A percentile compares a stretch with the other conserved stretches of the same genome.
phyloP scores from a whole-genome alignment of 2,888 invertebrate species.

The Eristalinus sepulchralis region DNA sequence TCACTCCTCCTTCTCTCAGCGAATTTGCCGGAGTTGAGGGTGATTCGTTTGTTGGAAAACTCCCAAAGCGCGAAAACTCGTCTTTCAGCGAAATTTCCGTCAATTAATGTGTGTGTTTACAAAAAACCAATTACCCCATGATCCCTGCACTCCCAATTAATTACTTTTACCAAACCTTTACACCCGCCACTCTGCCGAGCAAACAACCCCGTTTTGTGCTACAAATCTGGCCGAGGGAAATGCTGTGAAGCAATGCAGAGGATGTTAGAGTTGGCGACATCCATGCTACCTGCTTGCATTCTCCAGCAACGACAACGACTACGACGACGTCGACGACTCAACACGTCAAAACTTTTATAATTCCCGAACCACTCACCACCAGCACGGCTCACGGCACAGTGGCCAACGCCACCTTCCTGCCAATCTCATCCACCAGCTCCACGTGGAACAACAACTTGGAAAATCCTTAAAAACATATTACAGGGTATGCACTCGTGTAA shows the following conservation, averaged over 20 bases:
- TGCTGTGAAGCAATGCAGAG: not conserved
- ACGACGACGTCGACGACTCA: conserved; percentile 13
- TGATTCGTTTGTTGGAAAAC: not conserved
- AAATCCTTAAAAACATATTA: conserved; percentile 71
- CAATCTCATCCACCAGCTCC: not conserved
- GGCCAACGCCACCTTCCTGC: not conserved
- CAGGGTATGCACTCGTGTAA: conserved; percentile 67
- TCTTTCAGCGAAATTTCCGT: conserved; percentile 57
- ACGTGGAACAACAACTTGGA: conserved; percentile 47
- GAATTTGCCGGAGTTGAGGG: not conserved
- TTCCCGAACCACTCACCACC: not conserved
- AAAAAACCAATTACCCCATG: conserved; percentile 60
- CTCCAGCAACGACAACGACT: not conserved
- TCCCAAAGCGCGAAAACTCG: conserved; percentile 4
- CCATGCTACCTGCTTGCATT: not conserved
- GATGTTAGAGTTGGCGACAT: conserved; percentile 43
- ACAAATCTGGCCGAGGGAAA: not conserved
- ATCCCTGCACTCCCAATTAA: conserved; percentile 53
- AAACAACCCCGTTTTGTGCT: not conserved
- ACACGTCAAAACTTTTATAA: conserved; percentile 58
- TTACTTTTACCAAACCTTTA: conserved; percentile 42
- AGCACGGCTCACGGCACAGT: not conserved
- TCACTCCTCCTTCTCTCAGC: not conserved
- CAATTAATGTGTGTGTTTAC: conserved; percentile 65
- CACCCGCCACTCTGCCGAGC: not conserved